A percentile compares a stretch with the other conserved stretches of the same genome.
Conservation (phyloP, 2,113 vertebrate genomes). For the Benitochromis conjunctus region DNA sequence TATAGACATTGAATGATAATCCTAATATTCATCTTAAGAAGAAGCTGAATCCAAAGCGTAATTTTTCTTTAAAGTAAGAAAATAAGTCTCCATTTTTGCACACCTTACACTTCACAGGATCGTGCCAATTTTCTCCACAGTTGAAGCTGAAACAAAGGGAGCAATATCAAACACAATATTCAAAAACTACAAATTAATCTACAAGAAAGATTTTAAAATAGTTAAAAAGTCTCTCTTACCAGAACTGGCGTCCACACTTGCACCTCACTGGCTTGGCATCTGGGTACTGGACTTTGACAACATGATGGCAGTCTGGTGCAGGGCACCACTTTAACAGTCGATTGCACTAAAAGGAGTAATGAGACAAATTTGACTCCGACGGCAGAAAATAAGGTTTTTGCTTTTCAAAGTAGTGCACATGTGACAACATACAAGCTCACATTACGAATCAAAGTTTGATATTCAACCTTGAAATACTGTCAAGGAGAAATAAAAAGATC, state of each 20-base stretch:
- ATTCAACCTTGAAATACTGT: background rate
- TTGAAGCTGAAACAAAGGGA: constrained; percentile 85
- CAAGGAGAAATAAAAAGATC: background rate
- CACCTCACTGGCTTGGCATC: constrained; percentile 98
- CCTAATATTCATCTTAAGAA: background rate
- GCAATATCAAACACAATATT: background rate
- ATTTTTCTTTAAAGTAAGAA: background rate
- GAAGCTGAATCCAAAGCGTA: background rate
- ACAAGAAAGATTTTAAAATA: background rate
- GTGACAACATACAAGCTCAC: background rate
- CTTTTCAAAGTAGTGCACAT: background rate
- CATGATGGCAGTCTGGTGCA: constrained; percentile 98
- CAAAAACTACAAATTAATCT: background rate
- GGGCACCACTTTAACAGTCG: constrained; percentile 99
- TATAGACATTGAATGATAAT: background rate
- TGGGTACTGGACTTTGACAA: constrained; percentile 98
- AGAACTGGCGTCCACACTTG: constrained; percentile 99
- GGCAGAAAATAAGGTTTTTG: background rate
- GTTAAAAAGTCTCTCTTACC: constrained; percentile 74
- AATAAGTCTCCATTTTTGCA: background rate
- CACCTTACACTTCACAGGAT: constrained; percentile 99
- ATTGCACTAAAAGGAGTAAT: constrained; percentile 82
- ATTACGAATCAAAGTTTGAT: background rate
- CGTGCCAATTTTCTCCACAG: constrained; percentile 99
- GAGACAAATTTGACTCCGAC: background rate